phyloP scores from a whole-genome alignment of 1,140 invertebrate genomes.

The Drosophila nebulosa region DNA sequence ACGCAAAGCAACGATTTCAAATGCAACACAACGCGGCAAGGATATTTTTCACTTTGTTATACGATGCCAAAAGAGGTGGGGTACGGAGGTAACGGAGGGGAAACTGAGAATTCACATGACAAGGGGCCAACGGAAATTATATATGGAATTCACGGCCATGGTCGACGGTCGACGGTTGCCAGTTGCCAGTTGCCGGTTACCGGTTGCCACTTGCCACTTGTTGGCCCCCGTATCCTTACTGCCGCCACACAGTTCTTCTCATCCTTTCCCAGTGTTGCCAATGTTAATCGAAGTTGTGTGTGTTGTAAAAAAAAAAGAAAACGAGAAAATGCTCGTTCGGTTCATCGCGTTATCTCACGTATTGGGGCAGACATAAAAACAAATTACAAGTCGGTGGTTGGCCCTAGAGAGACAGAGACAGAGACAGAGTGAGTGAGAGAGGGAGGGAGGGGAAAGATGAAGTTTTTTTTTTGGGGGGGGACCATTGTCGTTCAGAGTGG shows the following conservation, averaged over 20 bases:
- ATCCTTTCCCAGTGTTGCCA: conserved; percentile 54
- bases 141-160: conserved; percentile 73
- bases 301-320: background rate
- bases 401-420: background rate
- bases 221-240: background rate
- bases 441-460: background rate
- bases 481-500: conserved; percentile 26
- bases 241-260: background rate
- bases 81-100: background rate
- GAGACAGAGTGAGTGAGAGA: background rate
- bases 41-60: conserved; percentile 66
- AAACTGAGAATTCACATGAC: conserved; percentile 30
- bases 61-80: conserved; percentile 20
- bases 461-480: background rate
- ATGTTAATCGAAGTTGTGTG: conserved; percentile 73
- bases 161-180: conserved; percentile 24
- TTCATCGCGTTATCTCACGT: conserved; percentile 72
- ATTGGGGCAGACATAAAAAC: conserved; percentile 75
- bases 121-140: conserved; percentile 55
- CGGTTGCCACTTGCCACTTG: conserved; percentile 4
- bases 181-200: conserved; percentile 41
- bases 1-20: conserved; percentile 31
- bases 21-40: conserved; percentile 61
- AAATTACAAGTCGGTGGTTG: conserved; percentile 59
- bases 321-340: conserved; percentile 33